A percentile compares a stretch with the other conserved stretches of the same genome.
phyloP scores from a whole-genome alignment of 2,888 invertebrate species.

The Synergus laeviventris region DNA sequence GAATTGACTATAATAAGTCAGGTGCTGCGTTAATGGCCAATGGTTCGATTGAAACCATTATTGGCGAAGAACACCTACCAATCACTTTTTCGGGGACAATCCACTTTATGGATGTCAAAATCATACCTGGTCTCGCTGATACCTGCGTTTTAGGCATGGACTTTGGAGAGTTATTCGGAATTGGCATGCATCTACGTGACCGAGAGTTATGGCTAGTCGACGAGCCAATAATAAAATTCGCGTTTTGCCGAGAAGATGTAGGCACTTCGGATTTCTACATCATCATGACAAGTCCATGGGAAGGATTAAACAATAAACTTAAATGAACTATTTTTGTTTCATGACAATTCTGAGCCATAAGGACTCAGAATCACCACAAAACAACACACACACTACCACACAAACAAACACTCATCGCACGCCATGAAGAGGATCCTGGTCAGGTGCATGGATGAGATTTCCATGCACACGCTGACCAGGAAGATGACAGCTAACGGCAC shows the following conservation, averaged over 20 bases:
- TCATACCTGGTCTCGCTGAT: background rate
- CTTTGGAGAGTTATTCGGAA: background rate
- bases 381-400: too few relatives aligned
- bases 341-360: too few relatives aligned
- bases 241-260: background rate
- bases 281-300: too few relatives aligned
- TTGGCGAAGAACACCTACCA: background rate
- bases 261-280: too few relatives aligned
- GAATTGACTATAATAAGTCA: background rate
- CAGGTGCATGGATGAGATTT: too few relatives aligned
- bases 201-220: background rate
- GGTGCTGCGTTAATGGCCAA: background rate
- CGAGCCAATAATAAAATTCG: background rate
- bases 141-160: background rate
- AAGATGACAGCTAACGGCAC: too few relatives aligned
- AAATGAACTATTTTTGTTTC: too few relatives aligned
- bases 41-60: background rate
- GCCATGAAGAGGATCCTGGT: too few relatives aligned
- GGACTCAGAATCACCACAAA: too few relatives aligned
- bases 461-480: too few relatives aligned
- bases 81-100: background rate
- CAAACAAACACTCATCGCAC: too few relatives aligned
- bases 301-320: too few relatives aligned
- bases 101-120: background rate
- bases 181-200: background rate